phyloP scores from a whole-genome alignment of 2,797 vertebrate species.

The Trachurus trachurus region DNA sequence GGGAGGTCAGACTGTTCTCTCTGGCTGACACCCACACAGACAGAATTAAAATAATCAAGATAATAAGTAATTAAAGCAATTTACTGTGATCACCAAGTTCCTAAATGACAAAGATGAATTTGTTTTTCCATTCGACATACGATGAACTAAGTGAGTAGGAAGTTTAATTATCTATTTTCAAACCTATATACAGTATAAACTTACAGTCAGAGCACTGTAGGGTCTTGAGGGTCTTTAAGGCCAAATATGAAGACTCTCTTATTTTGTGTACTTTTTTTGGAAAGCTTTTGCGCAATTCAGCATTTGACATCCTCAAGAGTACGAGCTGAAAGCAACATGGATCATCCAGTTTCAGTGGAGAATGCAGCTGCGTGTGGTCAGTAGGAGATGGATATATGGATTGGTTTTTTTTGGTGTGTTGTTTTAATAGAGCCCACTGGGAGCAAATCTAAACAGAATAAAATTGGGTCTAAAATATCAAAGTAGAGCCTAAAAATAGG shows the following conservation, averaged over 20 bases:
- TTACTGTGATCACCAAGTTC: neutral
- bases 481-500: slow-evolving; percentile 63
- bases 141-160: neutral
- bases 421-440: slow-evolving; percentile 73
- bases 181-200: too few relatives aligned
- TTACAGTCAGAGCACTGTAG: neutral
- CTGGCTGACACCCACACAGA: slow-evolving; percentile 6
- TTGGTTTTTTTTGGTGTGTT: slow-evolving; percentile 58
- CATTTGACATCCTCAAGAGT: slow-evolving; percentile 40
- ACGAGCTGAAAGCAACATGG: slow-evolving; percentile 27
- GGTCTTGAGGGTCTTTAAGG: neutral
- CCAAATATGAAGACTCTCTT: slow-evolving; percentile 5
- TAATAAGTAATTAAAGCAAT: slow-evolving; percentile 10
- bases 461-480: slow-evolving; percentile 64
- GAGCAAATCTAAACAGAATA: slow-evolving; percentile 60
- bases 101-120: neutral
- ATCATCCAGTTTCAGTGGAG: slow-evolving; percentile 43
- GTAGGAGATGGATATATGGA: slow-evolving; percentile 68
- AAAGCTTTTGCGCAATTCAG: slow-evolving; percentile 29
- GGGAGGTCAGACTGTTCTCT: neutral
- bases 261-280: neutral
- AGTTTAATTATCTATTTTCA: too few relatives aligned
- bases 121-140: neutral
- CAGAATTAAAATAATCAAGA: slow-evolving; percentile 19
- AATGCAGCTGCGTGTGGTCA: slow-evolving; percentile 60